Conservation (phyloP, 2,888 invertebrate genomes). For the Ormyrus thymus region DNA sequence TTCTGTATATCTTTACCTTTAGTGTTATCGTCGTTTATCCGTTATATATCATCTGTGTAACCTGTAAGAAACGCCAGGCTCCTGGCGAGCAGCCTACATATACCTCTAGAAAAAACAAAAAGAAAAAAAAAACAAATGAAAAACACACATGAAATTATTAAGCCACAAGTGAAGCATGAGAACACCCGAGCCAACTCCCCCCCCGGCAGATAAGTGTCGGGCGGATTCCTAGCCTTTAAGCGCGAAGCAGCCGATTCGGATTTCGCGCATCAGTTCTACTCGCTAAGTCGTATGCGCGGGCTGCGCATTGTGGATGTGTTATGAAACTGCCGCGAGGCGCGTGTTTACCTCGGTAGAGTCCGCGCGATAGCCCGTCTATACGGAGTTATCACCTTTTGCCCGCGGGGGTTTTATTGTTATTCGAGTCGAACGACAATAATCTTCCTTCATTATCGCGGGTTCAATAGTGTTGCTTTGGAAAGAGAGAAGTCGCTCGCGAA, state of each 20-base stretch:
- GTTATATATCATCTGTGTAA: constrained; percentile 53
- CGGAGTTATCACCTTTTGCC: constrained; percentile 59
- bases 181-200: not conserved
- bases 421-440: constrained; percentile 58
- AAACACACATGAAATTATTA: constrained; percentile 50
- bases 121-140: constrained; percentile 33
- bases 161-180: constrained; percentile 6
- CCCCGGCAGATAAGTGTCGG: constrained; percentile 6
- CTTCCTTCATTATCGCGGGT: constrained; percentile 52
- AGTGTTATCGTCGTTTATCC: constrained; percentile 66
- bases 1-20: constrained; percentile 56
- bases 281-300: too few species aligned
- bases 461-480: constrained; percentile 44
- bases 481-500: constrained; percentile 44
- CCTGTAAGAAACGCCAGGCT: too few species aligned
- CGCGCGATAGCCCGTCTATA: constrained; percentile 66
- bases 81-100: too few species aligned
- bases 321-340: constrained; percentile 57
- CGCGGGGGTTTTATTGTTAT: constrained; percentile 57
- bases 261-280: constrained; percentile 45
- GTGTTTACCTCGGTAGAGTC: constrained; percentile 58
- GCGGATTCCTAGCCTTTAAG: constrained; percentile 25
- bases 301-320: constrained; percentile 45
- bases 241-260: constrained; percentile 39
- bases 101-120: not conserved